These are phyloP conservation scores for Colistium nudipinnis DNA, from an alignment of 2,113 vertebrate genomes.

Conservation along the genomic window DNA sequence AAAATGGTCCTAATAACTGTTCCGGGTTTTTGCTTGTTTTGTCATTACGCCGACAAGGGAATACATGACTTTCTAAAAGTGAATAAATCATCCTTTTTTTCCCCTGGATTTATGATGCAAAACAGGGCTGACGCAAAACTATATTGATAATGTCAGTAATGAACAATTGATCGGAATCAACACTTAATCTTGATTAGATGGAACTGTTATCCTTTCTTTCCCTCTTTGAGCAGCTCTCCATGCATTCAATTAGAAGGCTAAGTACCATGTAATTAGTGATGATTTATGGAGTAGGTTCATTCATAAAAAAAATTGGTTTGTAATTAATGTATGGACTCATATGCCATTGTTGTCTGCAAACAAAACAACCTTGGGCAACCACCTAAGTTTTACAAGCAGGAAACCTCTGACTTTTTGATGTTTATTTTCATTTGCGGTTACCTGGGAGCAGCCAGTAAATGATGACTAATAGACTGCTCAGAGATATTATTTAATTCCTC, in stretches of 20 bases:
- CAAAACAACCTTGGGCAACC: too few species aligned
- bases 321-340: constrained; percentile 44
- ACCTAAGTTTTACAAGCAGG: background rate
- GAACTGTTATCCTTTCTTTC: constrained; percentile 41
- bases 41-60: constrained; percentile 12
- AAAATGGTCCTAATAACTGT: constrained; percentile 31
- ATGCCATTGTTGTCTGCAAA: constrained; percentile 17
- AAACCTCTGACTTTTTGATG: constrained; percentile 15
- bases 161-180: constrained; percentile 22
- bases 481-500: constrained; percentile 23
- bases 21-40: constrained; percentile 16
- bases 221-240: constrained; percentile 19
- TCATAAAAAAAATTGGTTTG: constrained; percentile 57
- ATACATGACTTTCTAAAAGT: constrained; percentile 6
- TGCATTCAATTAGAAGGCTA: constrained; percentile 46
- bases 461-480: background rate
- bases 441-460: constrained; percentile 1
- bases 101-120: background rate
- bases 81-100: constrained; percentile 13
- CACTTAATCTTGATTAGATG: constrained; percentile 47
- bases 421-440: too few species aligned
- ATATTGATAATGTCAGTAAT: constrained; percentile 28
- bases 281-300: constrained; percentile 51
- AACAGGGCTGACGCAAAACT: constrained; percentile 12
- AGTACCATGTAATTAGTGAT: constrained; percentile 54